phyloP scores from a whole-genome alignment of 23 tunicate species.

The Botrylloides violaceus region DNA sequence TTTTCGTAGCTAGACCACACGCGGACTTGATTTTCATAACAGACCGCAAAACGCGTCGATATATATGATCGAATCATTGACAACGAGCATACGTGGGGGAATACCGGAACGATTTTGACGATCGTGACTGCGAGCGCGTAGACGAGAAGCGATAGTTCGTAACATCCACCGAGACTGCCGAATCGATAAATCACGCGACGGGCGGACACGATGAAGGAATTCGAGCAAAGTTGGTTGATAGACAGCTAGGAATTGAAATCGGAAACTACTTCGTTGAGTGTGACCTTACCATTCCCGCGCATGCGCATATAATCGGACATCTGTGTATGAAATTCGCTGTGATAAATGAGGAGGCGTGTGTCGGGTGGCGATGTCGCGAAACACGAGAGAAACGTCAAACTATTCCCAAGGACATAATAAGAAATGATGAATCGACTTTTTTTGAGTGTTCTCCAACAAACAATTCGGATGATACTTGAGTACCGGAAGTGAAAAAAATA shows the following conservation, averaged over 20 bases:
- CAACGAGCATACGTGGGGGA: background rate
- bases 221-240: no score
- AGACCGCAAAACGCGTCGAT: background rate
- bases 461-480: background rate
- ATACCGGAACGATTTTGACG: background rate
- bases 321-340: no score
- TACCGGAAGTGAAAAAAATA: background rate
- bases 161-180: no score
- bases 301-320: no score
- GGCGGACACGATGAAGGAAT: no score
- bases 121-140: no score
- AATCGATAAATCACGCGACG: no score
- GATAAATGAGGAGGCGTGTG: background rate
- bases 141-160: no score
- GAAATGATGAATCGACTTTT: background rate
- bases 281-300: no score
- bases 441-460: background rate
- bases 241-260: no score
- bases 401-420: background rate
- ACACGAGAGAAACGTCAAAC: conserved; percentile 26
- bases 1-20: background rate
- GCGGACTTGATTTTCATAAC: background rate
- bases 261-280: no score
- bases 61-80: background rate
- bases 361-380: conserved; percentile 6